Base-by-base conservation (phyloP, 2,888 invertebrate genomes). In the Drosophila lutescens region DNA sequence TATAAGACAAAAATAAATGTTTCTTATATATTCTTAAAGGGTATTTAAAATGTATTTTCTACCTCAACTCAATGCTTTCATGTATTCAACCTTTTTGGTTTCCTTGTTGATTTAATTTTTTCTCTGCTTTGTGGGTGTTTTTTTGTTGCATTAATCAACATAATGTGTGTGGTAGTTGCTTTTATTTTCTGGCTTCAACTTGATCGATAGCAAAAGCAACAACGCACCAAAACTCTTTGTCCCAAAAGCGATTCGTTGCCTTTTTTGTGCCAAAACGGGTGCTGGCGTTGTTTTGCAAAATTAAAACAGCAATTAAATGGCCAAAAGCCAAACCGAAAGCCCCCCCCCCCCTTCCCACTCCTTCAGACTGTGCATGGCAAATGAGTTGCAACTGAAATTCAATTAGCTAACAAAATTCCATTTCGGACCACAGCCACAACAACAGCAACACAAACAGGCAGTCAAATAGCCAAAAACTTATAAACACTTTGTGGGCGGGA, bases 361-460 rank as follows among this genome's bases (percentile, higher is more conserved):
- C 46, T 34, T 50, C 62, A 20, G 47, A 58, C 63, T 76, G 78
- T 78, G 84, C 89, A 82, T 87, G 80, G 80, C 82, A 88, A 87
- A 86, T 85, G 81, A 85, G 88, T 88, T 85, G 86, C 83, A 88
- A 88, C 86, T 86, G 88, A 88, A 85, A 85, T 85, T 85, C 85
- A 85, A 85, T 85, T 85, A 85, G 85, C 88, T 85, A 83, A 87
- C 83, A 87, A 87, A 83, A 83, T 83, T 83, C 80, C 88, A 83
- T 82, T 83, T 87, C 62, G 79, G 76, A 84, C 86, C 85, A 68
- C 78, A 82, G 55, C 69, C 61, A 50, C 55, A 63, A 46, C 74
- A 49, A 41, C 55, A 60, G 60, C 54, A 69, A 62, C 63, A 62
- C 63, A 69, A 68, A 70, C 66, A 76, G 76, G 62, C 61, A 61